These are phyloP conservation scores for Sinohyriopsis cumingii DNA, from an alignment of 2,888 invertebrate species.

Conservation along the genomic window DNA sequence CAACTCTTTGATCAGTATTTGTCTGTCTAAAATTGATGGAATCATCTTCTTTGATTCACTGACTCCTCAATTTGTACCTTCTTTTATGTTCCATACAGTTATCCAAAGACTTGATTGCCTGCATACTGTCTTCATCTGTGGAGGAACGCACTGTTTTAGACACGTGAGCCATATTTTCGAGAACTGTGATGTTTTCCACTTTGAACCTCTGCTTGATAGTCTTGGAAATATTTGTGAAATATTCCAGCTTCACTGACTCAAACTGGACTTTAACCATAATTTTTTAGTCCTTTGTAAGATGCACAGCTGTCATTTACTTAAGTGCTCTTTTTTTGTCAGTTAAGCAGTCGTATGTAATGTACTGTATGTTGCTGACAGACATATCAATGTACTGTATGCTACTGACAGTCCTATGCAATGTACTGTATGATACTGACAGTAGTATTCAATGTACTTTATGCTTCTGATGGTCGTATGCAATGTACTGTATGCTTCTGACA, in stretches of 20 bases:
- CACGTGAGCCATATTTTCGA: constrained; percentile 4
- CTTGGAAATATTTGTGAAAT: constrained; percentile 2
- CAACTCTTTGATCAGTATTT: background rate
- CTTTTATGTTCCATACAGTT: constrained; percentile 3
- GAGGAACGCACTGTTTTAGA: background rate
- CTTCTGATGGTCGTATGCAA: too few species aligned
- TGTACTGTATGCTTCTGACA: too few species aligned
- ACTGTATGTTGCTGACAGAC: too few species aligned
- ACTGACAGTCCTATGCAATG: too few species aligned
- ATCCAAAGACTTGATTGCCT: background rate
- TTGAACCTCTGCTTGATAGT: background rate
- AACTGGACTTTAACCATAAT: background rate
- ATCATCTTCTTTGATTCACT: background rate
- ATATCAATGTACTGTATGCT: too few species aligned
- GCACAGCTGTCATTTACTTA: too few species aligned
- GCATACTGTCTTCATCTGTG: background rate
- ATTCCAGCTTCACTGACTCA: constrained; percentile 1
- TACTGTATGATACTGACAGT: too few species aligned
- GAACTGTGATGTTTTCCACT: background rate
- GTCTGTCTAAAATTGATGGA: background rate
- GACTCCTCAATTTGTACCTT: constrained; percentile 2
- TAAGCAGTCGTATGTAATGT: too few species aligned
- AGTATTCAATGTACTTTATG: too few species aligned
- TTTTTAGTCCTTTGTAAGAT: too few species aligned
- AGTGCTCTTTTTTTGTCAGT: too few species aligned